A percentile compares a stretch with the other conserved stretches of the same genome.
These are phyloP conservation scores for Notospermus geniculatus DNA, from an alignment of 1,140 invertebrate genomes.

Conservation along the genomic window DNA sequence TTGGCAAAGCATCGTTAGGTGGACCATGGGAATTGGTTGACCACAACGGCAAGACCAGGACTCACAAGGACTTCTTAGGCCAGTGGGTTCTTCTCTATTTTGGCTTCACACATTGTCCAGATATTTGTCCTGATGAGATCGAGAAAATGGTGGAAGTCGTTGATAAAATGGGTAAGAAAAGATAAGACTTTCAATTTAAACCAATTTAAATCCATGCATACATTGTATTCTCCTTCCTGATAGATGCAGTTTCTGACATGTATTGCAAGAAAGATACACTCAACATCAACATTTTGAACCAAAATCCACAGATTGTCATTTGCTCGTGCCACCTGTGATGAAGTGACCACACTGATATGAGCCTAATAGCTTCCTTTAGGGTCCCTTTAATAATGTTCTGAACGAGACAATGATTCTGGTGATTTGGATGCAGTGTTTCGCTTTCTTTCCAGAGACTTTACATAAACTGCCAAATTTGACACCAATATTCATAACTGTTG, in stretches of 20 bases:
- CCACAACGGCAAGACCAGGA: slow-evolving; percentile 73
- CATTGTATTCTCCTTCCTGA: no score
- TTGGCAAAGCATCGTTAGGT: slow-evolving; percentile 91
- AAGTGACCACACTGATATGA: no score
- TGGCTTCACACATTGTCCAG: slow-evolving; percentile 99
- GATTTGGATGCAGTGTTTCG: background rate
- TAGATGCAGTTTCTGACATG: no score
- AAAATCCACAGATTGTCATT: background rate
- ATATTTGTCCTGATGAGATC: slow-evolving; percentile 98
- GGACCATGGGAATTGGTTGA: slow-evolving; percentile 89
- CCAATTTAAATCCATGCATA: no score
- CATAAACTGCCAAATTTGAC: slow-evolving; percentile 55
- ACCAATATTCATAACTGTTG: slow-evolving; percentile 95
- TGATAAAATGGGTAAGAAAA: slow-evolving; percentile 78
- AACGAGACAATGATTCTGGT: no score
- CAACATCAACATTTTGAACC: no score
- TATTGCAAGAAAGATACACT: no score
- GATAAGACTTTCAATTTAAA: no score
- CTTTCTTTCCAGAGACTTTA: slow-evolving; percentile 30
- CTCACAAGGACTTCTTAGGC: slow-evolving; percentile 86
- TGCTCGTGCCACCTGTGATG: background rate
- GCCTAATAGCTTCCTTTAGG: no score
- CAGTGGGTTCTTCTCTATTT: slow-evolving; percentile 97
- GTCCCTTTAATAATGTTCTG: no score
- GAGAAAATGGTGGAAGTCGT: slow-evolving; percentile 89